phyloP scores from a whole-genome alignment of 2,797 vertebrate genomes.

The Percopsis omiscomaycus region DNA sequence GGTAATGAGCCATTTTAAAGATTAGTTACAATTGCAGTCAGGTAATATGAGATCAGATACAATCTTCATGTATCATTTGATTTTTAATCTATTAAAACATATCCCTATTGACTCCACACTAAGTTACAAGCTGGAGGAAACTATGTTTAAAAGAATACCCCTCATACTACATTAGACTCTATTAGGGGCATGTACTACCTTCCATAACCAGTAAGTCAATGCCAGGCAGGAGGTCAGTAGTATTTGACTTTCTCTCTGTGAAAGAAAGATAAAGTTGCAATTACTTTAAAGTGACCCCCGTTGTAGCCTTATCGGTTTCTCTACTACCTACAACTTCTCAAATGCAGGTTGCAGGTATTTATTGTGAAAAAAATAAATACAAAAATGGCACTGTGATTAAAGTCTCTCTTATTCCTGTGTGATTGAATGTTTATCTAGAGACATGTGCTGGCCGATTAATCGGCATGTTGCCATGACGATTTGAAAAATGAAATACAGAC shows the following conservation, averaged over 20 bases:
- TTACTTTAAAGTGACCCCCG: constrained; percentile 68
- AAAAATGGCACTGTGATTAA: neutral
- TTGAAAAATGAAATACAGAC: too few relatives aligned
- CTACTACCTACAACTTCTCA: constrained; percentile 10
- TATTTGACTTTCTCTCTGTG: constrained; percentile 87
- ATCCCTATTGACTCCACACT: too few relatives aligned
- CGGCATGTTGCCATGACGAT: too few relatives aligned
- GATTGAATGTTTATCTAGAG: too few relatives aligned
- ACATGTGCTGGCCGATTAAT: too few relatives aligned
- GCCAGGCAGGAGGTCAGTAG: constrained; percentile 92
- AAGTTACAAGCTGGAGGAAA: neutral
- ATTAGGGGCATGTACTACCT: constrained; percentile 83
- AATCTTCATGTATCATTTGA: too few relatives aligned
- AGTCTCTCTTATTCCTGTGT: neutral
- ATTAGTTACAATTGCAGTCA: too few relatives aligned
- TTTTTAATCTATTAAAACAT: too few relatives aligned
- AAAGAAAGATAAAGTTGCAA: constrained; percentile 83
- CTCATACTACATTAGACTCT: neutral
- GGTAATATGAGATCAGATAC: too few relatives aligned
- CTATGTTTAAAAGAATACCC: neutral
- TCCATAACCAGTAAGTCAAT: constrained; percentile 94
- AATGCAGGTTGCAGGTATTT: neutral
- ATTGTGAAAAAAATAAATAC: neutral
- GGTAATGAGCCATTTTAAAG: too few relatives aligned
- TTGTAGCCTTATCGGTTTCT: constrained; percentile 9